Conservation (phyloP, 2,113 vertebrate genomes). For the Notechis scutatus region DNA sequence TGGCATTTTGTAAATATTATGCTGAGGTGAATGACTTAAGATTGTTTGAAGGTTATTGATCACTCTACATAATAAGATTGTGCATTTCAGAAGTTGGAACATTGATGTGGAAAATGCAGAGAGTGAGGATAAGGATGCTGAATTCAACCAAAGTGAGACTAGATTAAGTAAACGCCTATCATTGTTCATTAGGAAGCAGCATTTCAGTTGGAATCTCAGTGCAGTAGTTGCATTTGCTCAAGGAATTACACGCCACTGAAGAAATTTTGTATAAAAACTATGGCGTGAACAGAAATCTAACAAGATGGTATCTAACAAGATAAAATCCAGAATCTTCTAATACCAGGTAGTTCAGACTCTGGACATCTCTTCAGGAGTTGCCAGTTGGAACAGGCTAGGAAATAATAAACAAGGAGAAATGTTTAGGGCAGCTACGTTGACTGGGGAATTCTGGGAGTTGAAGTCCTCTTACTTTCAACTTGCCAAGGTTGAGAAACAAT, state of each 20-base stretch:
- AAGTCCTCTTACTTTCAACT: neutral
- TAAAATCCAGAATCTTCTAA: neutral
- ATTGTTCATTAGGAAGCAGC: conserved; percentile 45
- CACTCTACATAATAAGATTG: conserved; percentile 56
- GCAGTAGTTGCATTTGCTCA: neutral
- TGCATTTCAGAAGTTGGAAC: conserved; percentile 52
- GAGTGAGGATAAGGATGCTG: conserved; percentile 52
- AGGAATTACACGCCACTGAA: neutral
- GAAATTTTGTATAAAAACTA: neutral
- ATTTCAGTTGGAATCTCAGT: neutral
- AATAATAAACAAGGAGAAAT: neutral
- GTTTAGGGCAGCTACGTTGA: neutral
- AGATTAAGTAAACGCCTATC: conserved; percentile 54
- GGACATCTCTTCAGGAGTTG: neutral
- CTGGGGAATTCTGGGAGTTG: neutral
- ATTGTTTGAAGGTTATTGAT: conserved; percentile 47
- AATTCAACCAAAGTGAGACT: conserved; percentile 60
- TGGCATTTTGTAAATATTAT: conserved; percentile 39
- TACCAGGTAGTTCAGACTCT: neutral
- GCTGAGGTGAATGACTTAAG: conserved; percentile 51
- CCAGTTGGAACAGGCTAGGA: neutral
- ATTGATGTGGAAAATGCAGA: conserved; percentile 50
- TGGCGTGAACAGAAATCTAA: neutral
- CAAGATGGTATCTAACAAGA: neutral
- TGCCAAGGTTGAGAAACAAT: neutral